phyloP scores from a whole-genome alignment of 2,113 vertebrate species.

The Brachyhypopomus occidentalis region DNA sequence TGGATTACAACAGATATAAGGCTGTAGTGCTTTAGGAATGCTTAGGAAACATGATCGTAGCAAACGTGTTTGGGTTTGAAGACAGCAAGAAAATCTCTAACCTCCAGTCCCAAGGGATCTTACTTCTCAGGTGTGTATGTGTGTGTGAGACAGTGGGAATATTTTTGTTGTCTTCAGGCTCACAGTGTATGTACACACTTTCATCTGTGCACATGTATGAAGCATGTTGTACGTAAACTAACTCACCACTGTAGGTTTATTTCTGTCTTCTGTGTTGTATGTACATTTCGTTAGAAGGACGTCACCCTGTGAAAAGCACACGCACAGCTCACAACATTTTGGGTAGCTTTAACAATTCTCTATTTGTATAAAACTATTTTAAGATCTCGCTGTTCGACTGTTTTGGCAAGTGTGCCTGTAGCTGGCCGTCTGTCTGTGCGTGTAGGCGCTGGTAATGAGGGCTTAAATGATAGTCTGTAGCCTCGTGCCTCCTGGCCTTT shows the following conservation, averaged over 20 bases:
- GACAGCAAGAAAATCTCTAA: too few relatives aligned
- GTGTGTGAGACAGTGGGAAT: neutral
- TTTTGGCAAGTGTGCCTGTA: constrained; percentile 46
- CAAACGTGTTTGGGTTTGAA: too few relatives aligned
- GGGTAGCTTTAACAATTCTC: constrained; percentile 15
- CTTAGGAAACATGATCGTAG: too few relatives aligned
- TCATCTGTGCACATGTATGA: neutral
- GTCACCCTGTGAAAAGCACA: constrained; percentile 79
- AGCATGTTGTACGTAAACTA: neutral
- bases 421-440: constrained; percentile 28
- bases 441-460: constrained; percentile 49
- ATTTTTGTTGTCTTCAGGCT: neutral
- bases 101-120: neutral
- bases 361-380: constrained; percentile 43
- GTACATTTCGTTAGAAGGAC: constrained; percentile 88
- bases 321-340: constrained; percentile 44
- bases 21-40: neutral
- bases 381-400: constrained; percentile 18
- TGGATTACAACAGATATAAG: too few relatives aligned
- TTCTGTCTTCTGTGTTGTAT: constrained; percentile 84
- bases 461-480: constrained; percentile 49
- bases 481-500: constrained; percentile 43
- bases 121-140: neutral
- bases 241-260: constrained; percentile 85
- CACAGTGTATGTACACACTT: too few relatives aligned